These are phyloP conservation scores for Nephila pilipes DNA, from an alignment of 1,140 invertebrate genomes.

Conservation along the genomic window DNA sequence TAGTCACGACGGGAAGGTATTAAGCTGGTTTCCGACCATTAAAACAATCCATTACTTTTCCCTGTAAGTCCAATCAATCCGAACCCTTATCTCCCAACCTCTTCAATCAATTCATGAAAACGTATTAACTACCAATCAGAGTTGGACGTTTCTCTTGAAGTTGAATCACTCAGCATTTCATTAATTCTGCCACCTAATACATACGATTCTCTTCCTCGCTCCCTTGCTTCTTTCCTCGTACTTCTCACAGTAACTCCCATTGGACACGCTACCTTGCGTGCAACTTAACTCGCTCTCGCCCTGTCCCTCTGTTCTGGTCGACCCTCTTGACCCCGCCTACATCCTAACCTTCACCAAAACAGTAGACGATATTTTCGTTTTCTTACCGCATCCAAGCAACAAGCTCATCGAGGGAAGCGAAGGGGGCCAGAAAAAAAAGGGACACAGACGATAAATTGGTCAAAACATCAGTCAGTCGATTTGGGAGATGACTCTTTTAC, in stretches of 20 bases:
- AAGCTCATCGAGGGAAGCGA: not conserved
- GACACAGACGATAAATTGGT: not conserved
- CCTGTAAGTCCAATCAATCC: conserved; percentile 4
- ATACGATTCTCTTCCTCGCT: not conserved
- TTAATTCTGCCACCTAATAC: conserved; percentile 53
- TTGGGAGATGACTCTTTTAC: not conserved
- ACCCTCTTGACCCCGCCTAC: not conserved
- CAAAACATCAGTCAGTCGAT: not conserved
- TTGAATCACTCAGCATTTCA: conserved; percentile 73
- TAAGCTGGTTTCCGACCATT: not conserved
- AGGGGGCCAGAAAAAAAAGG: not conserved
- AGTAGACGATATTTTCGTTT: conserved; percentile 6
- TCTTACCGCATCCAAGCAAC: conserved; percentile 23
- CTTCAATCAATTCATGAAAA: conserved; percentile 44
- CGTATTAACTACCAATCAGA: conserved; percentile 61
- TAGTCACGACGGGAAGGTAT: conserved; percentile 3
- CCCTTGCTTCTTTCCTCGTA: not conserved
- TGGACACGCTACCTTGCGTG: conserved; percentile 68
- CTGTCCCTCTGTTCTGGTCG: not conserved
- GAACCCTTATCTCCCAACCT: conserved; percentile 13
- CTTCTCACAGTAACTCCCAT: conserved; percentile 36
- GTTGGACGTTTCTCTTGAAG: not conserved
- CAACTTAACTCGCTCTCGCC: not conserved
- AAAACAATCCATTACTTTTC: conserved; percentile 25
- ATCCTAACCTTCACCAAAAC: not conserved